Percentiles rank a stretch among this genome's conserved stretches.
Evolutionary conservation across 2,888 invertebrate species (phyloP).

Genomic region (Epistrophella euchroma): DNA sequence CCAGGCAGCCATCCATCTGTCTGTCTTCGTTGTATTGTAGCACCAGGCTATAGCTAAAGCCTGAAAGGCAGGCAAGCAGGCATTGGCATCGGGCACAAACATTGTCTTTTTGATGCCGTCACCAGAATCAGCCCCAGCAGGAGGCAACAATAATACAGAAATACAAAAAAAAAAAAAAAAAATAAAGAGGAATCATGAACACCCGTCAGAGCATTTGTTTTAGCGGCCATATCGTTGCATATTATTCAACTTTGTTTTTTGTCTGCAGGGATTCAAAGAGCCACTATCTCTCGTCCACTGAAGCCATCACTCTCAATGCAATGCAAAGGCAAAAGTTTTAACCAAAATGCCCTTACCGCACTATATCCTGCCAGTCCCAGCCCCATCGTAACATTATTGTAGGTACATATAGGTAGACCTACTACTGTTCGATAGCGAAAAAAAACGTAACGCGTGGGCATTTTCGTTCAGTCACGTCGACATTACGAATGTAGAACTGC

Average conservation of each 20-base stretch:
- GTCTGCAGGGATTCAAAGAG: conserved; percentile 53
- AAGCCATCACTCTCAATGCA: conserved; percentile 61
- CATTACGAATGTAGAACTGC: conserved; percentile 70
- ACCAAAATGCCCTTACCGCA: conserved; percentile 19
- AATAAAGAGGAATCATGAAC: conserved; percentile 26
- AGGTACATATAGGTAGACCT: not conserved
- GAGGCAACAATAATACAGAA: conserved; percentile 37
- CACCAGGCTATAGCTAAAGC: not conserved
- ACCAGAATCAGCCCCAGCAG: conserved; percentile 5
- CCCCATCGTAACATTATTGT: conserved; percentile 26
- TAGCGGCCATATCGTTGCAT: conserved; percentile 57
- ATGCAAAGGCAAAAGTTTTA: conserved; percentile 34
- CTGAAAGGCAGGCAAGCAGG: conserved; percentile 39
- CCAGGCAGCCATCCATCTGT: conserved; percentile 61
- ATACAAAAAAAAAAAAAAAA: conserved; percentile 4
- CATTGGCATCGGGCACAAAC: conserved; percentile 36
- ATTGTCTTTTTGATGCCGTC: conserved; percentile 55
- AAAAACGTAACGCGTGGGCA: conserved; percentile 59
- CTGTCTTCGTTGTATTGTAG: conserved; percentile 46
- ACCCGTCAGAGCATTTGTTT: conserved; percentile 68
- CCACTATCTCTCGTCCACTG: conserved; percentile 57
- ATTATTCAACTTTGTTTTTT: conserved; percentile 53
- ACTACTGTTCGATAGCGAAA: conserved; percentile 6
- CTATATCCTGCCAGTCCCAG: not conserved
- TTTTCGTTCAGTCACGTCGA: conserved; percentile 65